Evolutionary conservation across 2,113 vertebrate genomes (phyloP).

Genomic region (Procavia capensis): DNA sequence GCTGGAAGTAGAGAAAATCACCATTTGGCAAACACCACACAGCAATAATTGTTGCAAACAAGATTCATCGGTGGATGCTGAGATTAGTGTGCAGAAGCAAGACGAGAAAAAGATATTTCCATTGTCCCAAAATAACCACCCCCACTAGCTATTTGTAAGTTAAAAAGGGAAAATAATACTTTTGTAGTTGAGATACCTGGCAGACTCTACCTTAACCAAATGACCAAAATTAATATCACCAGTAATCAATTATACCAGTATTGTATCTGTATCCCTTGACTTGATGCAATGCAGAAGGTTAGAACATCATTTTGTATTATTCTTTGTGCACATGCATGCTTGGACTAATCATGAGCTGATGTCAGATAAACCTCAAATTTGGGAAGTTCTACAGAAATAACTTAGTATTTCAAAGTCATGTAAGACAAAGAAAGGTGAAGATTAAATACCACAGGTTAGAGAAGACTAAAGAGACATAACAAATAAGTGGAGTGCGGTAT

Average conservation of each 20-base stretch:
- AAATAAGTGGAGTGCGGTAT: not conserved
- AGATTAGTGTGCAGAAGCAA: not conserved
- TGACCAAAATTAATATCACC: not conserved
- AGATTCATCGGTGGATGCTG: not conserved
- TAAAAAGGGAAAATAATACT: not conserved
- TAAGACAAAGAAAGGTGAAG: not conserved
- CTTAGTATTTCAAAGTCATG: not conserved
- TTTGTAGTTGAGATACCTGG: not conserved
- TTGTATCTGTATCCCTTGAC: not conserved
- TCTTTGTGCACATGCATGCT: not conserved
- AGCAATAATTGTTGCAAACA: not conserved
- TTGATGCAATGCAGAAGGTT: not conserved
- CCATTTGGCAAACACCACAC: not conserved
- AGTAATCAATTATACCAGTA: not conserved
- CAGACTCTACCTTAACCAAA: not conserved
- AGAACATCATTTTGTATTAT: not conserved
- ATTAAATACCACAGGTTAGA: not conserved
- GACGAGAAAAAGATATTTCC: not conserved
- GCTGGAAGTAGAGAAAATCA: not conserved
- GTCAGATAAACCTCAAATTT: not conserved
- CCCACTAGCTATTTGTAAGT: not conserved
- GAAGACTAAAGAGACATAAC: not conserved
- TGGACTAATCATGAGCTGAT: not conserved
- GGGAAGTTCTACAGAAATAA: not conserved
- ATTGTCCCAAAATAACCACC: not conserved